Percentiles rank a stretch among this genome's conserved stretches.
Evolutionary conservation across 2,113 vertebrate genomes (phyloP).

Genomic region (Irena cyanogastra): DNA sequence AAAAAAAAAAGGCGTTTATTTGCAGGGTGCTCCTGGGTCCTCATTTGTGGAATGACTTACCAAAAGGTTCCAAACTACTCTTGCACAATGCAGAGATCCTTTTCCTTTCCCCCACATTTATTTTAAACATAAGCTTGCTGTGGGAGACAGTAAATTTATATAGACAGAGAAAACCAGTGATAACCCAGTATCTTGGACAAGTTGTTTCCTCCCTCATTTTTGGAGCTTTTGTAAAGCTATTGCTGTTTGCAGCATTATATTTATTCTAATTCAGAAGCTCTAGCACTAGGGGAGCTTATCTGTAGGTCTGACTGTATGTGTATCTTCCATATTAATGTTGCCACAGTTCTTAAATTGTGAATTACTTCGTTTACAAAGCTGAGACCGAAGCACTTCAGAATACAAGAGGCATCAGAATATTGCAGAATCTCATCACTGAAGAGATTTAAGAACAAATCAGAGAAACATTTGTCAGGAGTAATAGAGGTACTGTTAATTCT

Average conservation of each 20-base stretch:
- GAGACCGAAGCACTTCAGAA: neutral
- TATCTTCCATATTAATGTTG: neutral
- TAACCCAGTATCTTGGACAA: neutral
- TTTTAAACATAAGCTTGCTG: neutral
- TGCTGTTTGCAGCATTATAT: neutral
- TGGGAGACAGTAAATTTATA: neutral
- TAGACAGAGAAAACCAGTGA: neutral
- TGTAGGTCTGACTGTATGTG: neutral
- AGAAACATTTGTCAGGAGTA: neutral
- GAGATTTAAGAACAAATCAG: neutral
- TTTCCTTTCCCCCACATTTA: neutral
- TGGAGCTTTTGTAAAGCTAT: neutral
- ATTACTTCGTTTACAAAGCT: neutral
- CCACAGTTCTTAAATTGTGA: neutral
- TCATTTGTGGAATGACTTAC: neutral
- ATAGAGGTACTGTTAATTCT: neutral
- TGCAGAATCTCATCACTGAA: neutral
- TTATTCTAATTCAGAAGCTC: neutral
- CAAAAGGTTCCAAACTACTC: neutral
- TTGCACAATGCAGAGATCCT: neutral
- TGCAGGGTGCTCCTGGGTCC: neutral
- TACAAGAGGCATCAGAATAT: neutral
- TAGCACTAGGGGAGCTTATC: neutral
- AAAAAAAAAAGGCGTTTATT: neutral
- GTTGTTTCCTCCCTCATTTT: neutral